These are phyloP conservation scores for Microtus ochrogaster DNA, from an alignment of 2,113 vertebrate species.

Conservation along the genomic window DNA sequence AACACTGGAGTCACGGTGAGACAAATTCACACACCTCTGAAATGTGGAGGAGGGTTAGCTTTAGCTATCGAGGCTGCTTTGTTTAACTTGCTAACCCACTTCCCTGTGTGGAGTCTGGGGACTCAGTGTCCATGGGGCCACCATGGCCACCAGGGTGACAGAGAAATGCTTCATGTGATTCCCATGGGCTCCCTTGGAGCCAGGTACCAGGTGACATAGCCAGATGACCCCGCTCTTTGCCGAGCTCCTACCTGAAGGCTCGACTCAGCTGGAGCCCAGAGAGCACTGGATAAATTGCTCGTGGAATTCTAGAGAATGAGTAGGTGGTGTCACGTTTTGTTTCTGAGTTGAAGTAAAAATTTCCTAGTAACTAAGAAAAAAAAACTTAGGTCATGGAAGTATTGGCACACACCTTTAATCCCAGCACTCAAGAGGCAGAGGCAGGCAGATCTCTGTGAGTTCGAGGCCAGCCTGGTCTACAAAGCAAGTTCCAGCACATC, in stretches of 20 bases:
- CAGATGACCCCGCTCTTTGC: neutral
- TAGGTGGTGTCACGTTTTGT: conserved; percentile 58
- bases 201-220: neutral
- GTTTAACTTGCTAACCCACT: neutral
- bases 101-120: neutral
- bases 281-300: neutral
- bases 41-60: neutral
- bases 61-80: neutral
- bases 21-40: neutral
- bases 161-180: neutral
- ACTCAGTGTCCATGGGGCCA: neutral
- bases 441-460: neutral
- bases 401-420: no score
- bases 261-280: neutral
- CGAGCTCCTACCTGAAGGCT: neutral
- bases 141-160: neutral
- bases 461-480: neutral
- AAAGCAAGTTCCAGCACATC: neutral
- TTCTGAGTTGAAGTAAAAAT: conserved; percentile 16
- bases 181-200: neutral
- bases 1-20: neutral
- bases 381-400: neutral
- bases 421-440: neutral
- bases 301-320: conserved; percentile 35
- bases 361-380: conserved; percentile 1